Evolutionary conservation across 1,140 invertebrate species (phyloP).

Genomic region (Aradophagus sp.): DNA sequence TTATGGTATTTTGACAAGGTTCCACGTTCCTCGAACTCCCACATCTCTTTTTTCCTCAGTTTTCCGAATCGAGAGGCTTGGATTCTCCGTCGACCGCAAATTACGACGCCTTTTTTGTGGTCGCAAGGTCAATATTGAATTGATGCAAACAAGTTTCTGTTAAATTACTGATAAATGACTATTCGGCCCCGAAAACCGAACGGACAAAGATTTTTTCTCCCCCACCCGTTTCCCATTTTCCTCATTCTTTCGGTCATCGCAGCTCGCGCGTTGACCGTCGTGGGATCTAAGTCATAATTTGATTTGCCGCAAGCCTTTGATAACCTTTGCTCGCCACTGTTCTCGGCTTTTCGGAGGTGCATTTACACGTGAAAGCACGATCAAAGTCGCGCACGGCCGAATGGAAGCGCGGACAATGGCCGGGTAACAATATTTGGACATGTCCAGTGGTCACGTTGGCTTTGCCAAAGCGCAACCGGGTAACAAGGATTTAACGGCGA

Average conservation of each 20-base stretch:
- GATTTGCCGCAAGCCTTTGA: neutral
- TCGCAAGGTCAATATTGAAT: conserved; percentile 24
- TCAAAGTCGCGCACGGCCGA: conserved; percentile 21
- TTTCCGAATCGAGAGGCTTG: conserved; percentile 7
- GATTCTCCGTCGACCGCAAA: conserved; percentile 22
- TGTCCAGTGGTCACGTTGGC: conserved; percentile 13
- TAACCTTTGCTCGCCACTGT: conserved; percentile 2
- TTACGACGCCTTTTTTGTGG: conserved; percentile 2
- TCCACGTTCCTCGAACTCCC: too few relatives aligned
- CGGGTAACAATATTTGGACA: conserved; percentile 47
- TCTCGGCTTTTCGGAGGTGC: conserved; percentile 3
- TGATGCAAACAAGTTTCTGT: conserved; percentile 9
- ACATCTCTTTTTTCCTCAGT: too few relatives aligned
- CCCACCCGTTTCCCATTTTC: too few relatives aligned
- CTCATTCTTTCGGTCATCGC: too few relatives aligned
- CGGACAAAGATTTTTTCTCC: too few relatives aligned
- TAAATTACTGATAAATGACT: too few relatives aligned
- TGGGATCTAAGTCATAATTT: too few relatives aligned
- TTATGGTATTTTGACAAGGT: too few relatives aligned
- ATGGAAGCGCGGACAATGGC: conserved; percentile 20
- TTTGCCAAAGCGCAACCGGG: conserved; percentile 18
- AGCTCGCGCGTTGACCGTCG: too few relatives aligned
- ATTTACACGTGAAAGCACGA: conserved; percentile 30
- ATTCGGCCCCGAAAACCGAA: too few relatives aligned
- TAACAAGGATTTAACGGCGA: conserved; percentile 31